Base-by-base conservation (phyloP, 2,888 invertebrate genomes). In the Perizoma flavofasciatum region DNA sequence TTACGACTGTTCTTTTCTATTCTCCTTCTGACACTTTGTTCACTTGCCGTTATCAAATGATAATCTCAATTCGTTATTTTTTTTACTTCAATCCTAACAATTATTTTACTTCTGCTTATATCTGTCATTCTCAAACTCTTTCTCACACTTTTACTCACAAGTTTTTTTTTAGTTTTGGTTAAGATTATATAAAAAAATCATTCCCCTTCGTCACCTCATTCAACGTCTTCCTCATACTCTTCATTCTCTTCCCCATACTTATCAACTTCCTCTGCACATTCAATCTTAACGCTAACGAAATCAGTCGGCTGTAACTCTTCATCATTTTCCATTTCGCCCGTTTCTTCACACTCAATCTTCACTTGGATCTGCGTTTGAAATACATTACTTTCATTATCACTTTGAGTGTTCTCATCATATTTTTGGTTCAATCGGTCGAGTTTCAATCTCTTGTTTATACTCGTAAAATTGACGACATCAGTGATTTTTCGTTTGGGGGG, bases 201-300 rank as follows among this genome's bases (percentile, higher is more conserved):
- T 11, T 61, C 58, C 43, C 50, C 51, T 8, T 55, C 39, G 45
- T 58, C 44, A 37, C 37, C 37, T 7, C 5, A 7, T 37, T 37
- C 37, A 48, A 55, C 46, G 10, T 65, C 59, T n/a, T 44, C 34
- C 0, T 61, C 41, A 41, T n/a, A 44, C 11, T 44, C 5, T 44
- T 47, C 47, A 8, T 46, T 22, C 22, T 22, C 46, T 8, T 46
- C 46, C 5, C 37, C 37, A 35, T 10, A 35, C 33, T 35, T 37
- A 9, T 52, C 10, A 52, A 44, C 40, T n/a, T 35, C 49, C 22
- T 88, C 88, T 34, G 85, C 55, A 4, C 82, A 85, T 63, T 92
- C 92, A 71, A 91, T 88, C 67, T 92, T 92, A 22, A 92, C 85
- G 55, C 85, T 87, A 0, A 92, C 91, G 76, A 91, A 91, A 60